phyloP scores from a whole-genome alignment of 37 sponge, comb jelly and placozoan species.

The Petrosia ficiformis region DNA sequence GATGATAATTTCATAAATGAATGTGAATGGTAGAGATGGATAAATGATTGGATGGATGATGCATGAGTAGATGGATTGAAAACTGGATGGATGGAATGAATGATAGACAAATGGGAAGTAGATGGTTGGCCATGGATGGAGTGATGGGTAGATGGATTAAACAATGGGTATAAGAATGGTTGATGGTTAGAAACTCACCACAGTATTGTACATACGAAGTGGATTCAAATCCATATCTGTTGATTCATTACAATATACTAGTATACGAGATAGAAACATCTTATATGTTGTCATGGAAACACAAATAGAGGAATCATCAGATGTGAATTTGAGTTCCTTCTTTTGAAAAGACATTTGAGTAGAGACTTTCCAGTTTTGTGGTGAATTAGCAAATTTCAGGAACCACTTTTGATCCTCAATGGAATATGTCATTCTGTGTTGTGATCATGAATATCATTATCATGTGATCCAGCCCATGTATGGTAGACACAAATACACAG shows the following conservation, averaged over 20 bases:
- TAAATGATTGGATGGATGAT: neutral
- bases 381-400: constrained; percentile 48
- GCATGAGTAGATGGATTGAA: constrained; percentile 31
- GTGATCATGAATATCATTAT: no score
- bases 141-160: no score
- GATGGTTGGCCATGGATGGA: no score
- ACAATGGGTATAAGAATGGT: no score
- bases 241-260: constrained; percentile 27
- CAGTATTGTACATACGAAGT: constrained; percentile 29
- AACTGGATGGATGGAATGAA: neutral
- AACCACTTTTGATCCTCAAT: constrained; percentile 36
- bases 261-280: constrained; percentile 47
- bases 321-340: neutral
- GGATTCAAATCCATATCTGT: constrained; percentile 10
- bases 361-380: constrained; percentile 11
- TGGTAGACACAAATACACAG: no score
- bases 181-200: no score
- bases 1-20: no score
- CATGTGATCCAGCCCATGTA: no score
- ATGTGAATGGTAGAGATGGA: neutral
- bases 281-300: constrained; percentile 37
- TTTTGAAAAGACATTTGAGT: neutral
- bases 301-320: neutral
- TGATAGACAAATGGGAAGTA: no score
- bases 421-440: no score